A percentile compares a stretch with the other conserved stretches of the same genome.
These are phyloP conservation scores for Andrena haemorrhoa DNA, from an alignment of 2,888 invertebrate genomes.

Conservation along the genomic window DNA sequence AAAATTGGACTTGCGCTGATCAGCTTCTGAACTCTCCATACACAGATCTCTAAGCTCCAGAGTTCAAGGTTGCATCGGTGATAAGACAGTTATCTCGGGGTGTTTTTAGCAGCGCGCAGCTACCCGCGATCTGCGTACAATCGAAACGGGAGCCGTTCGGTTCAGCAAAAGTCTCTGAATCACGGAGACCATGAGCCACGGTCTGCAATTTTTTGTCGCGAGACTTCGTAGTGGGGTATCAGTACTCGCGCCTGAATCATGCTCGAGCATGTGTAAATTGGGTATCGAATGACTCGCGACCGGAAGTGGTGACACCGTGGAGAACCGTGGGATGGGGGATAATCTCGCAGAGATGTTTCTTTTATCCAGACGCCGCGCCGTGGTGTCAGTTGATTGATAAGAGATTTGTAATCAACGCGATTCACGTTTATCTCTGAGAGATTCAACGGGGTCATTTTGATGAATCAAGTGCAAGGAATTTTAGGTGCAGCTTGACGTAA, in stretches of 20 bases:
- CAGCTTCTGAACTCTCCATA: too few species aligned
- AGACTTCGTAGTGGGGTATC: slow-evolving; percentile 27
- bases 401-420: not conserved
- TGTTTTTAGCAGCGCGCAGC: slow-evolving; percentile 4
- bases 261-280: slow-evolving; percentile 33
- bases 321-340: not conserved
- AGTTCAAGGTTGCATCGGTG: too few species aligned
- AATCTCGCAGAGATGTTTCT: slow-evolving; percentile 1
- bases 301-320: slow-evolving; percentile 59
- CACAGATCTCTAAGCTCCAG: too few species aligned
- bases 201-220: slow-evolving; percentile 38
- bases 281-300: slow-evolving; percentile 43
- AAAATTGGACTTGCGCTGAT: too few species aligned
- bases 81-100: too few species aligned
- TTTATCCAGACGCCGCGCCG: not conserved
- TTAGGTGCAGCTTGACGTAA: not conserved
- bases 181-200: slow-evolving; percentile 22
- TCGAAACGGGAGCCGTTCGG: slow-evolving; percentile 24
- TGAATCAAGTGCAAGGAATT: not conserved
- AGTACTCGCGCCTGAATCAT: slow-evolving; percentile 59
- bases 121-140: not conserved
- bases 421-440: not conserved
- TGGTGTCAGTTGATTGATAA: not conserved
- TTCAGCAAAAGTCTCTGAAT: slow-evolving; percentile 51
- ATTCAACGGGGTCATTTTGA: not conserved